Evolutionary conservation across 2,888 invertebrate species (phyloP).

Genomic region (Thera britannica): DNA sequence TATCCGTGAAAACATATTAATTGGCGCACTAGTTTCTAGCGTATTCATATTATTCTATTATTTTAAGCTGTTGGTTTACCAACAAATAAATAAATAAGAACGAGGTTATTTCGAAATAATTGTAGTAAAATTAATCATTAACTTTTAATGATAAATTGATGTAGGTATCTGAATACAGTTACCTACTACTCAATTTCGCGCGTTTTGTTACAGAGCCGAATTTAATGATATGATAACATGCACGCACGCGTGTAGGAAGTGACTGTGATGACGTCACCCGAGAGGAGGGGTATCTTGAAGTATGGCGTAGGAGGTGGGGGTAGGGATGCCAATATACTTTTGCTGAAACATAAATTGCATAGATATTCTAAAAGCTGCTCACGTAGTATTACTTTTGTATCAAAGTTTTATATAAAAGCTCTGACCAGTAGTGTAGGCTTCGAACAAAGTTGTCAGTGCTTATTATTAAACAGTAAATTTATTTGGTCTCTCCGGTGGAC

Average conservation of each 20-base stretch:
- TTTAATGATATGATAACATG: slow-evolving; percentile 55
- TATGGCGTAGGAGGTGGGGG: slow-evolving; percentile 42
- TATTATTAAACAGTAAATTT: not conserved
- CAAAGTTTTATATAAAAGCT: not conserved
- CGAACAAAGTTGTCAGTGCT: not conserved
- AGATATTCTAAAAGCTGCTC: slow-evolving; percentile 3
- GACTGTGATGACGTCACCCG: slow-evolving; percentile 71
- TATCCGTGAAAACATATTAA: too few relatives aligned
- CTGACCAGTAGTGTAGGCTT: not conserved
- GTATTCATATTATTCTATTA: too few relatives aligned
- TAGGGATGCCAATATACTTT: slow-evolving; percentile 29
- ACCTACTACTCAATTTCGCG: slow-evolving; percentile 30
- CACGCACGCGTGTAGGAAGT: slow-evolving; percentile 52
- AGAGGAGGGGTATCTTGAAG: slow-evolving; percentile 49
- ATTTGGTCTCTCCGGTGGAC: not conserved
- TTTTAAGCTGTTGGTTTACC: too few relatives aligned
- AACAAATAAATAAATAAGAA: not conserved
- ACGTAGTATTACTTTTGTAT: not conserved
- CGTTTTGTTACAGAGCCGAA: slow-evolving; percentile 51
- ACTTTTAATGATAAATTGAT: slow-evolving; percentile 22
- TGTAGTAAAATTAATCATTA: not conserved
- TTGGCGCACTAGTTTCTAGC: too few relatives aligned
- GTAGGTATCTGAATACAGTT: slow-evolving; percentile 10
- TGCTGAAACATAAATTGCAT: slow-evolving; percentile 21
- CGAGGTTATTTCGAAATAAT: too few relatives aligned